These are phyloP conservation scores for Drosophila willistoni DNA, from an alignment of 1,140 invertebrate genomes.

Conservation along the genomic window DNA sequence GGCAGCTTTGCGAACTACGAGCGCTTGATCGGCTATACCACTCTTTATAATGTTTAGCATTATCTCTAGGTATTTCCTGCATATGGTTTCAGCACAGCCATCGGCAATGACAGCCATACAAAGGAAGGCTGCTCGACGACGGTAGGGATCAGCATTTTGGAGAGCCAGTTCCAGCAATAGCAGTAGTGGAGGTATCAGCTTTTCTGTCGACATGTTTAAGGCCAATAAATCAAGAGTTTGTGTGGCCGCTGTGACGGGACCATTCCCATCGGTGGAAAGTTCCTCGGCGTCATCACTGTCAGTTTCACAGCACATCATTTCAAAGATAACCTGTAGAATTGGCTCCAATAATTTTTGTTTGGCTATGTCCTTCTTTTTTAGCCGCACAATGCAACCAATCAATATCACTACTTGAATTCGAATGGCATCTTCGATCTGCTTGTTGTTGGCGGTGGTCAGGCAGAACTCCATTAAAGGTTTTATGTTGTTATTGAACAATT, in stretches of 20 bases:
- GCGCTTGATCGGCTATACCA: slow-evolving; percentile 87
- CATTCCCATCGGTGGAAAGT: slow-evolving; percentile 53
- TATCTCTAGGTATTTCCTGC: slow-evolving; percentile 88
- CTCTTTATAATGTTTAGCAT: slow-evolving; percentile 88
- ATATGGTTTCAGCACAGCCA: slow-evolving; percentile 91
- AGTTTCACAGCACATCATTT: slow-evolving; percentile 86
- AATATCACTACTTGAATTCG: slow-evolving; percentile 88
- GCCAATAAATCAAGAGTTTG: slow-evolving; percentile 91
- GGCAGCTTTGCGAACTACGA: slow-evolving; percentile 88
- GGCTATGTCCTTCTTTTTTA: slow-evolving; percentile 90
- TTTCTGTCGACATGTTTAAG: slow-evolving; percentile 90
- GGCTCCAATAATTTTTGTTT: slow-evolving; percentile 90
- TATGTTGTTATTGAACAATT: slow-evolving; percentile 87
- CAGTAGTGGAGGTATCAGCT: slow-evolving; percentile 88
- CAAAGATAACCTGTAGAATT: slow-evolving; percentile 88
- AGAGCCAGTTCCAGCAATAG: slow-evolving; percentile 86
- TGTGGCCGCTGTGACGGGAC: slow-evolving; percentile 87
- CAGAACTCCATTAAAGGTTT: slow-evolving; percentile 88
- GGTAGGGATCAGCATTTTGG: slow-evolving; percentile 84
- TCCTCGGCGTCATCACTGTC: slow-evolving; percentile 84
- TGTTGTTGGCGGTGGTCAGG: slow-evolving; percentile 86
- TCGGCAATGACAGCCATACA: slow-evolving; percentile 90
- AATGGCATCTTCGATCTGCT: slow-evolving; percentile 85
- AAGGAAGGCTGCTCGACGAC: slow-evolving; percentile 89
- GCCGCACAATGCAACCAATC: slow-evolving; percentile 86